Percentiles rank a stretch among this genome's conserved stretches.
These are phyloP conservation scores for Harpalus rubripes DNA, from an alignment of 2,888 invertebrate species.

Conservation along the genomic window DNA sequence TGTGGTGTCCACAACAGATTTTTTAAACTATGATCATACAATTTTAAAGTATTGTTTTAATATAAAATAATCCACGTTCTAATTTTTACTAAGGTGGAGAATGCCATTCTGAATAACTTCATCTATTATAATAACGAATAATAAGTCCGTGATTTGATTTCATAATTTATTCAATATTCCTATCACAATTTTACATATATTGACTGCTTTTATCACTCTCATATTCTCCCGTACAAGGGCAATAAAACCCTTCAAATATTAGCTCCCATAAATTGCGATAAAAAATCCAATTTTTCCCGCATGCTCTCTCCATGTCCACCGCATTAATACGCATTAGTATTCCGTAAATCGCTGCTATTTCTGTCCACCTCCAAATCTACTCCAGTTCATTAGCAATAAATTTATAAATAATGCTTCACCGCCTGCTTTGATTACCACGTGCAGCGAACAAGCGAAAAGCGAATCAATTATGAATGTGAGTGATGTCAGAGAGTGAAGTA, in stretches of 20 bases:
- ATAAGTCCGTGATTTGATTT: too few species aligned
- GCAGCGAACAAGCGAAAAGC: background rate
- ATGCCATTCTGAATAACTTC: too few species aligned
- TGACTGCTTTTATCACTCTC: background rate
- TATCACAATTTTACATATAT: background rate
- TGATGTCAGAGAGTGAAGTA: background rate
- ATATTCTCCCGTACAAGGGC: background rate
- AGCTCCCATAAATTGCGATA: conserved; percentile 1
- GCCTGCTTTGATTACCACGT: background rate
- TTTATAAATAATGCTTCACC: conserved; percentile 25
- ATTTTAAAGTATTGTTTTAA: too few species aligned
- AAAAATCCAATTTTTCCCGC: conserved; percentile 6
- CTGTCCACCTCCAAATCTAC: conserved; percentile 14
- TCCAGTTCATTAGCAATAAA: conserved; percentile 44
- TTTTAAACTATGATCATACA: too few species aligned
- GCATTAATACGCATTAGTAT: conserved; percentile 39
- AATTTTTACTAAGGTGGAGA: too few species aligned
- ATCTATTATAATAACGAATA: too few species aligned
- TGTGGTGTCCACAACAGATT: too few species aligned
- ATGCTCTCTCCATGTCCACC: background rate
- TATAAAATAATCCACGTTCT: too few species aligned
- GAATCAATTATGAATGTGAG: background rate
- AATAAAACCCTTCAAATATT: background rate
- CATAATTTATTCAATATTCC: too few species aligned
- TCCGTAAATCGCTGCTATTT: conserved; percentile 18